These are phyloP conservation scores for Tringa solitaria DNA, from an alignment of 2,113 vertebrate species.

Conservation along the genomic window DNA sequence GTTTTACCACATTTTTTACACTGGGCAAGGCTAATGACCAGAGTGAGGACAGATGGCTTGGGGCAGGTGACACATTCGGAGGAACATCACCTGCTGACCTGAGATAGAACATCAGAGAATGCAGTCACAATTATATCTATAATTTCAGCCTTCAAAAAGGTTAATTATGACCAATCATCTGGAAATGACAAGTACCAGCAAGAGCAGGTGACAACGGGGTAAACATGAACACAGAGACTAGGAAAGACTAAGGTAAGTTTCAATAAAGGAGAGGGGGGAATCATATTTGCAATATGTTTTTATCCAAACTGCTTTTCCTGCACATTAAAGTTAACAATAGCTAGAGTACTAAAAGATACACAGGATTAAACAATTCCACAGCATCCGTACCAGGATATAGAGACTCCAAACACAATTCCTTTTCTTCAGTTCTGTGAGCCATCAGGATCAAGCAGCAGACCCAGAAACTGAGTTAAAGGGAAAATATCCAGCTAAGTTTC, in stretches of 20 bases:
- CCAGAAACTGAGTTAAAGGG: background rate
- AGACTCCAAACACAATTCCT: too few species aligned
- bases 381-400: background rate
- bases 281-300: background rate
- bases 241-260: background rate
- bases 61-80: background rate
- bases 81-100: conserved; percentile 36
- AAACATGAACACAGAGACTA: background rate
- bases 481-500: background rate
- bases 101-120: background rate
- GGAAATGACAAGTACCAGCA: background rate
- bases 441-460: background rate
- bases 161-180: background rate
- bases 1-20: conserved; percentile 35
- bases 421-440: background rate
- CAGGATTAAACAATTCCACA: background rate
- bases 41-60: background rate
- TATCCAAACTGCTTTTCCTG: background rate
- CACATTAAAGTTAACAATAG: background rate
- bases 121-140: background rate
- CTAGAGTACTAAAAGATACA: background rate
- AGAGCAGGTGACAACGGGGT: background rate
- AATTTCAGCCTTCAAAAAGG: background rate
- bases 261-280: fast-evolving
- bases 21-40: conserved; percentile 48